Base-by-base conservation (phyloP, 2,797 vertebrate species). In the Micromesistius poutassou region DNA sequence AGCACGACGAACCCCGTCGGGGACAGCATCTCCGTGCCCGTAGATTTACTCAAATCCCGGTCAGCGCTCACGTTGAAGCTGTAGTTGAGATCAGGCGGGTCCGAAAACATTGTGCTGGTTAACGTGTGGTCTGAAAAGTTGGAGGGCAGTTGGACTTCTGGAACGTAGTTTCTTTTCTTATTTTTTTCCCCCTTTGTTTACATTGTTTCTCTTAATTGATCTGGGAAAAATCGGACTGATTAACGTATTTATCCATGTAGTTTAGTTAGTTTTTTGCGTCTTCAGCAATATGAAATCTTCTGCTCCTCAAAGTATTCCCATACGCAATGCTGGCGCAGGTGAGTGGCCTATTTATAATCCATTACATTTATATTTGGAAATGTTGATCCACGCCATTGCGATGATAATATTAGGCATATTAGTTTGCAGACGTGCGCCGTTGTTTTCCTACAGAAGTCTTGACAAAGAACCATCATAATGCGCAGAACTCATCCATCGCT, bases 1-100 rank as follows among this genome's bases (percentile, higher is more conserved):
- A 95, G 92, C 78, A 95, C 86, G 0, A 93, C 88, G 85, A 96
- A 95, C 14, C 95, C 96, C 22, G 87, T 85, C 73, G 93, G 86
- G 38, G 96, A 95, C 16, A 97, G 92, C 62, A 85, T 93, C 73
- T 72, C 81, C 22, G 74, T 9, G 77, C 68, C 87, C 36, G 82
- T 81, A 4, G 89, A 78, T 38, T 93, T 91, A 82, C 75, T 35
- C 88, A 85, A 87, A 73, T 87, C 79, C 74, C 82, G 86, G 73
- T 89, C 93, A 80, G 91, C 91, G 80, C 90, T 94, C 80, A 90
- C 82, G 89, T 94, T 94, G 62, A 91, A 88, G 88, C 89, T 94
- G 87, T 83, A 85, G 78, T 93, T 96, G 73, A 94, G 80, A 78
- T 89, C 94, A 31, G 79, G 86, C 85, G 82, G 85, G 80, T 90